These are phyloP conservation scores for Agrotis ipsilon DNA, from an alignment of 2,888 invertebrate genomes.

Conservation along the genomic window DNA sequence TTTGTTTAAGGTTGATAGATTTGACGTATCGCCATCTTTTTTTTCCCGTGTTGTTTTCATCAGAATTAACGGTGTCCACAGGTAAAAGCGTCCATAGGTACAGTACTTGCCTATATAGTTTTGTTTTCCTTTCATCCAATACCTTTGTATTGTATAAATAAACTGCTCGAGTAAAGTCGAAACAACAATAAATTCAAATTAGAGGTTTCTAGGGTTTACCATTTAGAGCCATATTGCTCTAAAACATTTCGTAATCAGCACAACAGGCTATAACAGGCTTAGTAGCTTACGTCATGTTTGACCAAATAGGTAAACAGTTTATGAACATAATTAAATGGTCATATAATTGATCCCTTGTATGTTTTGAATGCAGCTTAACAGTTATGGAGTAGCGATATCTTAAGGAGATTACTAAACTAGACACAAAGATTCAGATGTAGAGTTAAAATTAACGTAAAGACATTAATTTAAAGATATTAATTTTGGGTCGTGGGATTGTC, in stretches of 20 bases:
- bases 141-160: conserved; percentile 44
- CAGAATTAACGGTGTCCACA: too few species aligned
- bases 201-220: conserved; percentile 33
- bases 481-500: too few species aligned
- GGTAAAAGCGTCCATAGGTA: too few species aligned
- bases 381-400: neutral
- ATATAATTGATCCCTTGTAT: conserved; percentile 21
- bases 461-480: too few species aligned
- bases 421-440: too few species aligned
- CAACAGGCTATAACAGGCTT: conserved; percentile 15
- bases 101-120: too few species aligned
- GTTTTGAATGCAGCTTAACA: neutral
- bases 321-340: conserved; percentile 3
- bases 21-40: too few species aligned
- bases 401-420: neutral
- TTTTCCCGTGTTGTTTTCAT: too few species aligned
- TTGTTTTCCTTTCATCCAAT: conserved; percentile 12
- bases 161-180: conserved; percentile 32
- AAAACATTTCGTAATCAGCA: conserved; percentile 43
- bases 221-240: conserved; percentile 31
- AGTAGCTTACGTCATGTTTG: conserved; percentile 7
- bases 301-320: conserved; percentile 30
- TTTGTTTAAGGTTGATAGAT: too few species aligned
- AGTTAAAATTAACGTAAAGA: too few species aligned
- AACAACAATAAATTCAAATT: conserved; percentile 55